These are phyloP conservation scores for Acipenser transmontanus DNA, from an alignment of 2,797 vertebrate species.

Conservation along the genomic window DNA sequence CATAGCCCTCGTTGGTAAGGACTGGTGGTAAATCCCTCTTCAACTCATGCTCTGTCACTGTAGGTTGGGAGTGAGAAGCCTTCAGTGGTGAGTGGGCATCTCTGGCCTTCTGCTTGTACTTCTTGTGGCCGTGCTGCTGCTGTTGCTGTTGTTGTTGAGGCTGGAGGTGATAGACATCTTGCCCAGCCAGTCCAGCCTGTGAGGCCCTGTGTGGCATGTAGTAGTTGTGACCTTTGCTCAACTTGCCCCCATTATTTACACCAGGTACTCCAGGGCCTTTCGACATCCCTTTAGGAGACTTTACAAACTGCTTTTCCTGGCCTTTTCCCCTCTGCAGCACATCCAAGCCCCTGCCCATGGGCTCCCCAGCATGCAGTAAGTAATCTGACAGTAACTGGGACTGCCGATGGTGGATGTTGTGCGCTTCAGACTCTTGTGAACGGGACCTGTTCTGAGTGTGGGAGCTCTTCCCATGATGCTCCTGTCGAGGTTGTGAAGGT, in stretches of 20 bases:
- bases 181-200: slow-evolving; percentile 41
- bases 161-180: slow-evolving; percentile 64
- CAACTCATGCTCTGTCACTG: slow-evolving; percentile 41
- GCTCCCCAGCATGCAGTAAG: slow-evolving; percentile 22
- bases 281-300: slow-evolving; percentile 60
- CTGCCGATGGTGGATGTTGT: slow-evolving; percentile 54
- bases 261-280: slow-evolving; percentile 31
- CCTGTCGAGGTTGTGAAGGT: slow-evolving; percentile 46
- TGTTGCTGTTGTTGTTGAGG: slow-evolving; percentile 62
- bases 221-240: slow-evolving; percentile 57
- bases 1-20: slow-evolving; percentile 46
- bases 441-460: slow-evolving; percentile 61
- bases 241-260: slow-evolving; percentile 40
- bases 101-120: slow-evolving; percentile 54
- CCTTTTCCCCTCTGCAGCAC: slow-evolving; percentile 46
- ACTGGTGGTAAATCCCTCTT: slow-evolving; percentile 49
- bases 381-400: slow-evolving; percentile 62
- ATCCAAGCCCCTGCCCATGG: slow-evolving; percentile 4
- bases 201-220: slow-evolving; percentile 30
- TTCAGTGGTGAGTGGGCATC: slow-evolving; percentile 60
- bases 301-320: slow-evolving; percentile 43
- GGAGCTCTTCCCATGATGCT: slow-evolving; percentile 40
- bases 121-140: slow-evolving; percentile 63
- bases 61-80: slow-evolving; percentile 37
- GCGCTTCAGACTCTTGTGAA: slow-evolving; percentile 64